phyloP scores from a whole-genome alignment of 1,140 invertebrate genomes.

The Drosophila trapezifrons region DNA sequence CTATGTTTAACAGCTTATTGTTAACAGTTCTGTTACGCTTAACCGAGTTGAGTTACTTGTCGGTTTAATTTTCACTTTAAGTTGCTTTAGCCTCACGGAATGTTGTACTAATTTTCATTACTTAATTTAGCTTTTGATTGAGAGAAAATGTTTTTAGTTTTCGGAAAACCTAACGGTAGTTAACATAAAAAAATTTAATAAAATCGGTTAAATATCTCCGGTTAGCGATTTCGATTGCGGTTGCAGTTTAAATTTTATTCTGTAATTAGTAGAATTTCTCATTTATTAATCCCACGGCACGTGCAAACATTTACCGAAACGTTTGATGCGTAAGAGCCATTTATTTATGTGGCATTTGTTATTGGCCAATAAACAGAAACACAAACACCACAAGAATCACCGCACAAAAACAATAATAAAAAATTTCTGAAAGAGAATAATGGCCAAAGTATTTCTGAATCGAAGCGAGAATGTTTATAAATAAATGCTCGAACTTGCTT shows the following conservation, averaged over 20 bases:
- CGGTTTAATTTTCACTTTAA: constrained; percentile 9
- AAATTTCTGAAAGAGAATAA: constrained; percentile 46
- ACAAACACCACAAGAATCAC: constrained; percentile 20
- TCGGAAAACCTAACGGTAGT: no score
- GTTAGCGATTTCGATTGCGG: background rate
- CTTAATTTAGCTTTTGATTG: background rate
- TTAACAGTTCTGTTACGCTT: background rate
- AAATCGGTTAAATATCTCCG: no score
- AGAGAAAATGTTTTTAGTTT: background rate
- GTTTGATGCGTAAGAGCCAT: constrained; percentile 22
- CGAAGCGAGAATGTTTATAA: constrained; percentile 73
- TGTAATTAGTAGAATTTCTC: background rate
- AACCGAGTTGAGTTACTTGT: background rate
- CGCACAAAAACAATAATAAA: constrained; percentile 40
- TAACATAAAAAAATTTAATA: no score
- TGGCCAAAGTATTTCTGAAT: constrained; percentile 67
- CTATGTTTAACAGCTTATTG: background rate
- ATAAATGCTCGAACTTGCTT: constrained; percentile 66
- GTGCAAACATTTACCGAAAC: constrained; percentile 26
- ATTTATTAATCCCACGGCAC: constrained; percentile 9
- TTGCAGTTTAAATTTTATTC: background rate
- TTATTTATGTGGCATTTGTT: constrained; percentile 61
- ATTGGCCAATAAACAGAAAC: constrained; percentile 57
- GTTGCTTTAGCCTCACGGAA: constrained; percentile 7
- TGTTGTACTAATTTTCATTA: constrained; percentile 17